These are phyloP conservation scores for Crossaster papposus DNA, from an alignment of 53 echinoderm and acorn worm species.

Conservation along the genomic window DNA sequence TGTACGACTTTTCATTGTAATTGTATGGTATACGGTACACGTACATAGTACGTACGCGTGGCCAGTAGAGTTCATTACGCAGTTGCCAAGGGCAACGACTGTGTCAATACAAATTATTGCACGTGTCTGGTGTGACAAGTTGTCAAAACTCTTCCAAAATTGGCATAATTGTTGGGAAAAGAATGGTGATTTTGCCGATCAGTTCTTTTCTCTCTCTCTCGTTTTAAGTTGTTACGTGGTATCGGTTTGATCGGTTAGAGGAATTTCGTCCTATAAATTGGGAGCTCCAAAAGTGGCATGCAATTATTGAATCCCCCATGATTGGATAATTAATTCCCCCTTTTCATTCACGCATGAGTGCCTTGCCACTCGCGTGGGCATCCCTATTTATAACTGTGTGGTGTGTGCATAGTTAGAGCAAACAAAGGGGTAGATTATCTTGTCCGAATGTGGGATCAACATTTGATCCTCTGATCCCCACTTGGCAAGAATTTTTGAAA, in stretches of 20 bases:
- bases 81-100: slow-evolving; percentile 60
- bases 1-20: not conserved
- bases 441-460: slow-evolving; percentile 28
- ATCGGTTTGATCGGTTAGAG: not conserved
- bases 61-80: slow-evolving; percentile 25
- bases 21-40: not conserved
- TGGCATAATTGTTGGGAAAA: not conserved
- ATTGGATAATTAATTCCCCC: not conserved
- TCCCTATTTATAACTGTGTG: slow-evolving; percentile 43
- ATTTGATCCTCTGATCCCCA: not conserved
- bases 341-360: slow-evolving; percentile 56
- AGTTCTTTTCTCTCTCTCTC: not conserved
- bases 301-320: slow-evolving; percentile 5
- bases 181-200: not conserved
- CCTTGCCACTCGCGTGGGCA: slow-evolving; percentile 35
- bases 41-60: not conserved
- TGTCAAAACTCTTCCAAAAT: slow-evolving; percentile 15
- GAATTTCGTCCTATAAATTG: not conserved
- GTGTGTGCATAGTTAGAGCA: slow-evolving; percentile 1
- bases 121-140: not conserved
- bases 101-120: slow-evolving; percentile 40
- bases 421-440: slow-evolving; percentile 48
- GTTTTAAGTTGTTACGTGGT: not conserved
- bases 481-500: not conserved
- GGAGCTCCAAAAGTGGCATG: not conserved